These are phyloP conservation scores for Piscicola geometra DNA, from an alignment of 2,888 invertebrate species.

Conservation along the genomic window DNA sequence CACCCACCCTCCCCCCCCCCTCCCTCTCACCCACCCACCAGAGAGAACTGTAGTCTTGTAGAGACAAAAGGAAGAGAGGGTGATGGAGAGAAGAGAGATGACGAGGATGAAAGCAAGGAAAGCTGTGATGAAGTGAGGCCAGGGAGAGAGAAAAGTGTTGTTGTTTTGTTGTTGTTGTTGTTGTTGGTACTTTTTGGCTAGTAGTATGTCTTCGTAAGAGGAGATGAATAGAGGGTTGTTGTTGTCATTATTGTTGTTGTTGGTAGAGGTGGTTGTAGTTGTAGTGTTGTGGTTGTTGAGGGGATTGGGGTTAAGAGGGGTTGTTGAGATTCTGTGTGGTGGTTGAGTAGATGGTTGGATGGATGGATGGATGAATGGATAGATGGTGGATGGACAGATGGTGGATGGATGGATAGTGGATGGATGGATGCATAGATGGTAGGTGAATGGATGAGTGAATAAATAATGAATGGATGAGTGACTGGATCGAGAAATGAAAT, in stretches of 20 bases:
- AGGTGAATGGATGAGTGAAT: no score
- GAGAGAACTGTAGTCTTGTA: not conserved
- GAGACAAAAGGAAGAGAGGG: constrained; percentile 17
- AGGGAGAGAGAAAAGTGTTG: not conserved
- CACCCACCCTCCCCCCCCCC: no score
- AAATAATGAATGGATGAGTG: no score
- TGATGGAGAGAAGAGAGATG: constrained; percentile 18
- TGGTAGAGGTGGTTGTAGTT: not conserved
- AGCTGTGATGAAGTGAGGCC: constrained; percentile 2
- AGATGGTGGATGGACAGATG: no score
- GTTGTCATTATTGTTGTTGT: not conserved
- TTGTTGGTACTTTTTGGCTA: constrained; percentile 6
- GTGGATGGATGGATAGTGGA: no score
- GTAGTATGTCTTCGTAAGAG: constrained; percentile 17
- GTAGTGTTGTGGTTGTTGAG: no score
- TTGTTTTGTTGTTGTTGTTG: not conserved
- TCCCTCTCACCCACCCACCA: not conserved
- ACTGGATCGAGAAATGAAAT: no score
- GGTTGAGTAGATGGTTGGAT: no score
- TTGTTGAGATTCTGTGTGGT: no score
- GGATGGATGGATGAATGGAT: no score
- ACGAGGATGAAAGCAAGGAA: constrained; percentile 8
- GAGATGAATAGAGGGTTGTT: constrained; percentile 13
- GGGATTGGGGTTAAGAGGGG: no score
- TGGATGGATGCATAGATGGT: no score